phyloP scores from a whole-genome alignment of 30 jellyfish, hydroid and myxozoan genomes.

The Hydractinia echinata region DNA sequence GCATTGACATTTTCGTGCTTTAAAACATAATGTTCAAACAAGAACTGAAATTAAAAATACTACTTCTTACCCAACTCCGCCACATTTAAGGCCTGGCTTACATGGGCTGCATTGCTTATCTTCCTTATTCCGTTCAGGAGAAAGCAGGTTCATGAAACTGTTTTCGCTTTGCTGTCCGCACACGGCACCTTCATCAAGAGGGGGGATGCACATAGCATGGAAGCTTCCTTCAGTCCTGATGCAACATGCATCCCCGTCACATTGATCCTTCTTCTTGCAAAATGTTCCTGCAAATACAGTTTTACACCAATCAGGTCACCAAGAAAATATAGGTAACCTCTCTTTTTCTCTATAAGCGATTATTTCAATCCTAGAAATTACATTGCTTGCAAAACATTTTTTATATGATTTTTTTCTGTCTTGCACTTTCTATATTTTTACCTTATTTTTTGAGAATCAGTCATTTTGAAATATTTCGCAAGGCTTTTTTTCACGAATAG shows the following conservation, averaged over 20 bases:
- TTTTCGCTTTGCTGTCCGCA: conserved; percentile 44
- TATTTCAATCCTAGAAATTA: too few relatives aligned
- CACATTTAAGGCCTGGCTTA: conserved; percentile 65
- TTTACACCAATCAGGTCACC: too few relatives aligned
- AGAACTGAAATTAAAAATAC: neutral
- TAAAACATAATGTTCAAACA: neutral
- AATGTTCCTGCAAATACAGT: conserved; percentile 51
- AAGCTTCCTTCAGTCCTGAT: conserved; percentile 32
- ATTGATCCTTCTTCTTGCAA: conserved; percentile 52
- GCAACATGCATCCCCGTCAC: conserved; percentile 54
- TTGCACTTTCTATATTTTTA: too few relatives aligned
- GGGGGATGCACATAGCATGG: conserved; percentile 62
- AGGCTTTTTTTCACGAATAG: neutral
- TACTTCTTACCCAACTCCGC: conserved; percentile 60
- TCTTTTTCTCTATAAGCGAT: too few relatives aligned
- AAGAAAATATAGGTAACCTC: too few relatives aligned
- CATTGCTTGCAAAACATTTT: too few relatives aligned
- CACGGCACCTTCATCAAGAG: conserved; percentile 60
- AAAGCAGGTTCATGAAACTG: conserved; percentile 16
- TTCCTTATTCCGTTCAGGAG: conserved; percentile 28
- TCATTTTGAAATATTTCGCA: neutral
- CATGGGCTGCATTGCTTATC: conserved; percentile 45
- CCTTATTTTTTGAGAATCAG: neutral
- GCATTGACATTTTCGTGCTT: too few relatives aligned
- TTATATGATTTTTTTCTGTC: too few relatives aligned